Base-by-base conservation (phyloP, 2,888 invertebrate genomes). In the Melitaea athalia region DNA sequence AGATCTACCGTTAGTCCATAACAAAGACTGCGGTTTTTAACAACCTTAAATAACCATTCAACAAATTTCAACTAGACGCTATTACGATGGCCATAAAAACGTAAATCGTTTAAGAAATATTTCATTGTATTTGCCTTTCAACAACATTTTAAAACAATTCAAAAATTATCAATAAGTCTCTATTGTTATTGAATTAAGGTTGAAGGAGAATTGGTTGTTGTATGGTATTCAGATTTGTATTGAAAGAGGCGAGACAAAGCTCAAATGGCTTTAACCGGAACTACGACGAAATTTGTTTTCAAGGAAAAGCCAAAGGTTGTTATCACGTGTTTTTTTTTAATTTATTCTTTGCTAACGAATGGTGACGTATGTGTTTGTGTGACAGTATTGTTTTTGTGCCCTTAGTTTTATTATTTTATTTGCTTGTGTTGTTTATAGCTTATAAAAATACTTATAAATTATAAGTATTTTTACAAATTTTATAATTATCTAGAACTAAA, bases 1-100 rank as follows among this genome's bases (percentile, higher is more conserved):
- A 77, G 86, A 85, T 78, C 74, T 85, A 88, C 90, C 88, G 89
- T 89, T 89, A 89, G 80, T 79, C 74, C 73, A 72, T 79, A 78
- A 84, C 85, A 87, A 86, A 86, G 87, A 88, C 87, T 85, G 86
- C 64, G 82, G 80, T 77, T 80, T 11, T 59, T 45, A 31, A 59
- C 75, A 47, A 15, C 8, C 11, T n/a, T 5, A 38, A 38, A 38
- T 7, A 38, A 5, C 38, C 38, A 38, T 38, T 38, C 38, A 38
- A 38, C 5, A 38, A 38, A 38, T 38, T 38, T 38, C 38, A 38
- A 38, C 38, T 38, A 38, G 38, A 7, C 38, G 38, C 38, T 38
- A 38, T 38, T 38, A 38, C 38, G 38, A 38, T 38, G 38, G 38
- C 8, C 38, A 38, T 38, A 38, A 38, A 38, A 38, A 7, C 38